Conservation (phyloP, 1,140 invertebrate species). For the Chelonus insularis region DNA sequence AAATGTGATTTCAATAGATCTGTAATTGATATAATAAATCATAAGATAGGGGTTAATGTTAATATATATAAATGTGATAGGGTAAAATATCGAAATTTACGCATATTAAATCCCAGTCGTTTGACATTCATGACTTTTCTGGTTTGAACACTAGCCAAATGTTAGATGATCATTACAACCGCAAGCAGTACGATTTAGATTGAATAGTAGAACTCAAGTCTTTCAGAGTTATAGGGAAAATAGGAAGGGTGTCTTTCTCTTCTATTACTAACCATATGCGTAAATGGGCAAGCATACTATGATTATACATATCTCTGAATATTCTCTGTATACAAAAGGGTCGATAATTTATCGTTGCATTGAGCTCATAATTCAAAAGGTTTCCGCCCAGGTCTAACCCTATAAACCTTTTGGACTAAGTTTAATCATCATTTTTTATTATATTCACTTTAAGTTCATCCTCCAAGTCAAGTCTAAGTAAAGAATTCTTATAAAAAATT, state of each 20-base stretch:
- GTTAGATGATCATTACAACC: neutral
- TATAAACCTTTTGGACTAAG: neutral
- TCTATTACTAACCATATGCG: slow-evolving; percentile 39
- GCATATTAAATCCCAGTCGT: slow-evolving; percentile 17
- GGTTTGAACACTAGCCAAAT: slow-evolving; percentile 20
- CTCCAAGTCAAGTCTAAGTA: no score
- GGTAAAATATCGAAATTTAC: slow-evolving; percentile 11
- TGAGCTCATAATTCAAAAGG: slow-evolving; percentile 7
- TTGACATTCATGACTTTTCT: slow-evolving; percentile 30
- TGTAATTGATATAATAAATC: no score
- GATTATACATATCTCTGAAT: slow-evolving; percentile 39
- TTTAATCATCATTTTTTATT: neutral
- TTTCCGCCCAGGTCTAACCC: no score
- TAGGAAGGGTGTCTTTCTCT: neutral
- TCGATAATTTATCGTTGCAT: slow-evolving; percentile 39
- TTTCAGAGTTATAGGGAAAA: neutral
- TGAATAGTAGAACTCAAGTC: neutral
- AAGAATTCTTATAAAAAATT: no score
- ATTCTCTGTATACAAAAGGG: no score
- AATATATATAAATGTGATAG: neutral
- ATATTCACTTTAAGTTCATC: no score
- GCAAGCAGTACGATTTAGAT: neutral
- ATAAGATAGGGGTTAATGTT: no score
- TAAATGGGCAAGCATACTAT: slow-evolving; percentile 41
- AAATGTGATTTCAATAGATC: no score